These are phyloP conservation scores for Oxycera nigricornis DNA, from an alignment of 2,888 invertebrate species.

Conservation along the genomic window DNA sequence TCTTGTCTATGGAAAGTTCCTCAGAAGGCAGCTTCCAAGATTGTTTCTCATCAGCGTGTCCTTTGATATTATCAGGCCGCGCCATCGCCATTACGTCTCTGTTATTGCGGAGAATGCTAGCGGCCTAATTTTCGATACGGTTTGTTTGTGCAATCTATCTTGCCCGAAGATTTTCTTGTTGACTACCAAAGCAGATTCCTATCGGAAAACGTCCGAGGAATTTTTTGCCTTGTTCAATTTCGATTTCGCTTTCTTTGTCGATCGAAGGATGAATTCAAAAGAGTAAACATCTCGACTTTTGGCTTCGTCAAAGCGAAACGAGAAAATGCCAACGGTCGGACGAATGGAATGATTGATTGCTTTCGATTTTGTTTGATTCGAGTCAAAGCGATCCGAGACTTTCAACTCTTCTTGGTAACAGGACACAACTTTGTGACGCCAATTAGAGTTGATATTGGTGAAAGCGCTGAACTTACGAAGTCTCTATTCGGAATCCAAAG, in stretches of 20 bases:
- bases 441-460: no score
- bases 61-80: not conserved
- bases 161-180: not conserved
- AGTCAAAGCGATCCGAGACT: not conserved
- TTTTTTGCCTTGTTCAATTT: not conserved
- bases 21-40: not conserved
- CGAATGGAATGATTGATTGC: constrained; percentile 24
- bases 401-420: not conserved
- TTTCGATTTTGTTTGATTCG: constrained; percentile 12
- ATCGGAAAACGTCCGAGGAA: not conserved
- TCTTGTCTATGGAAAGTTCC: not conserved
- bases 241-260: not conserved
- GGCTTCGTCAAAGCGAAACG: not conserved
- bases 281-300: not conserved
- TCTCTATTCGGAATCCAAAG: no score
- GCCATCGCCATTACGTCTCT: not conserved
- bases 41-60: not conserved
- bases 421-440: not conserved
- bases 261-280: not conserved
- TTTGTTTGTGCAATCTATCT: constrained; percentile 7
- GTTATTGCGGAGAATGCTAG: not conserved
- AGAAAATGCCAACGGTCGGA: constrained; percentile 1
- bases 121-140: constrained; percentile 25
- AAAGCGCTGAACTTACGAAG: no score
- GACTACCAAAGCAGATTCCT: not conserved